phyloP scores from a whole-genome alignment of 2,113 vertebrate genomes.

The Platysternon megacephalum region DNA sequence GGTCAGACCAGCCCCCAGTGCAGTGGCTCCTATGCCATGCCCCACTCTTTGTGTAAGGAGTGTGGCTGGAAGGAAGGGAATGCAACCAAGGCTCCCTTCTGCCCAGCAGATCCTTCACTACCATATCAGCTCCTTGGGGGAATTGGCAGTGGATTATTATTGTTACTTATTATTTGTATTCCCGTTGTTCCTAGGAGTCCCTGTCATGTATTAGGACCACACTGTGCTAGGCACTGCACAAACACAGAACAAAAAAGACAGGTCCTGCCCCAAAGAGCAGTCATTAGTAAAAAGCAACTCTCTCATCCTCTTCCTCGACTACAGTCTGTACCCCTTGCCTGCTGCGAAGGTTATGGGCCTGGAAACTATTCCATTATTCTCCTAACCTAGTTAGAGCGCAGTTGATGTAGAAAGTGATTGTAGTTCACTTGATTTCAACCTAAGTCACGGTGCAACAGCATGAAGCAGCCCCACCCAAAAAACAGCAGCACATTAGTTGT shows the following conservation, averaged over 20 bases:
- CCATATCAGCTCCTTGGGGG: not conserved
- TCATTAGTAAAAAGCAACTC: not conserved
- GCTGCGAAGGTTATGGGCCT: not conserved
- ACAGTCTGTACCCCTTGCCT: not conserved
- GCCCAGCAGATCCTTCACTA: not conserved
- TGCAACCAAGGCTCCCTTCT: not conserved
- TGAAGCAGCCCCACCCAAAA: not conserved
- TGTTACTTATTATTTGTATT: not conserved
- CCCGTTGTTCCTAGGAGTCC: not conserved
- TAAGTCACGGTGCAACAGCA: rapidly evolving
- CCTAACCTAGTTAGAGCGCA: not conserved
- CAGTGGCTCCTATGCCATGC: not conserved
- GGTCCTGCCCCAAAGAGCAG: not conserved
- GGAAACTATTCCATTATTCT: not conserved
- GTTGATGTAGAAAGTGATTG: not conserved
- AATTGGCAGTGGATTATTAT: not conserved
- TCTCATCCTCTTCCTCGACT: not conserved
- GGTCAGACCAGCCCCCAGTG: not conserved
- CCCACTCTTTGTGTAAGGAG: not conserved
- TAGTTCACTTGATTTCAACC: not conserved
- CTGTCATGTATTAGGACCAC: not conserved
- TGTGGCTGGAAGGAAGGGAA: not conserved
- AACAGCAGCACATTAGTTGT: not conserved
- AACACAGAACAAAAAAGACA: not conserved
- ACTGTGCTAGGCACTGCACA: not conserved